Base-by-base conservation (phyloP, 2,888 invertebrate species). In the Polydrusus pterygomalis region DNA sequence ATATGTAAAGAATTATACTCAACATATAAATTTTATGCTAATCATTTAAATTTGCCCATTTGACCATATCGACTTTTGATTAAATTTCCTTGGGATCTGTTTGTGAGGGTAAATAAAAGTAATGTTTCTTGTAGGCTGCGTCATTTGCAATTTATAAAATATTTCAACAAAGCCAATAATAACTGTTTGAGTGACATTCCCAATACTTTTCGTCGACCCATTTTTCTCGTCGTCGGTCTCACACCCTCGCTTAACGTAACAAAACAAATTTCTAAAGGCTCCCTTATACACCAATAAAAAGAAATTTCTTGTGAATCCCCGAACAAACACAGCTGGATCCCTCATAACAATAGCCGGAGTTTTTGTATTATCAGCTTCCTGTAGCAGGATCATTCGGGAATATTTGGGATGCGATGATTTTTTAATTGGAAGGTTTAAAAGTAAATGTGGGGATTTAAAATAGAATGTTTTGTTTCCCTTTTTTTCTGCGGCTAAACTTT, bases 211-310 rank as follows among this genome's bases (percentile, higher is more conserved):
- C 51, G 15, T 3, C 15, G 58, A 38, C 34, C 58, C 15, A 58
- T 58, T 58, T 58, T 58, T 58, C 34, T 38, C 34, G 34, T 34
- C 34, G 38, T 17, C 20, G 34, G 13, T 17, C 58, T 58, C 58
- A 58, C 58, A 58, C 58, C 58, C 58, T 58, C 34, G 58, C 34
- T 58, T 38, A 58, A 60, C 38, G 49, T 51, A 54, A 49, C 58
- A 72, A 72, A 72, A 65, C 72, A 69, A 74, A 69, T 74, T 74
- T 74, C 69, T 30, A 74, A 74, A 69, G 56, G 68, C 40, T 58
- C 60, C 69, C 63, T 69, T 68, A 68, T 74, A 74, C 47, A 51
- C 69, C 74, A 74, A 74, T 74, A 74, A 74, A 74, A 69, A 34
- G 63, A 74, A 69, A 69, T 69, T 74, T 69, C 74, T 54, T 30